These are phyloP conservation scores for Agonopterix arenella DNA, from an alignment of 2,888 invertebrate genomes.

Conservation along the genomic window DNA sequence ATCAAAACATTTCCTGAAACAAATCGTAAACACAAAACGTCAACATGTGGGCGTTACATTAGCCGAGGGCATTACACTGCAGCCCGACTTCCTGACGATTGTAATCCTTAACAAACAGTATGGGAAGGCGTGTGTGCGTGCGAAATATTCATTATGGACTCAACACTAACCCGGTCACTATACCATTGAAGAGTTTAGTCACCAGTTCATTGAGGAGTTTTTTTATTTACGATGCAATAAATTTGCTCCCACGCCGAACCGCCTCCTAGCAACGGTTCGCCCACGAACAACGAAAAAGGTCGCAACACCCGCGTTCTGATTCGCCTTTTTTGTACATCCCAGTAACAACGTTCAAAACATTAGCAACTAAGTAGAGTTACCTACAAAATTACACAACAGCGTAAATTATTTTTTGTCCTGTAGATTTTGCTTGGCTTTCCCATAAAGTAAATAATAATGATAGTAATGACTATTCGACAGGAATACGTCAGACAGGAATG, in stretches of 20 bases:
- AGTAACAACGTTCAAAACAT: no score
- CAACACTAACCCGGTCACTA: slow-evolving; percentile 29
- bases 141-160: slow-evolving; percentile 14
- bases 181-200: slow-evolving; percentile 31
- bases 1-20: no score
- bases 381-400: no score
- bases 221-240: slow-evolving; percentile 48
- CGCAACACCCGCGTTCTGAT: slow-evolving; percentile 9
- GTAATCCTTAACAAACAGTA: neutral
- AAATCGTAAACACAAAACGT: no score
- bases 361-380: no score
- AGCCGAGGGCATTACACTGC: slow-evolving; percentile 2
- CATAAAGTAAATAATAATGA: no score
- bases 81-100: slow-evolving; percentile 3
- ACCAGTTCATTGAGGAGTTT: slow-evolving; percentile 37
- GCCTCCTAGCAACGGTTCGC: slow-evolving; percentile 35
- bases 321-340: neutral
- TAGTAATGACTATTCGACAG: no score
- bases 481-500: neutral
- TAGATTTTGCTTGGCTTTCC: no score
- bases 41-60: no score
- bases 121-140: slow-evolving; percentile 1
- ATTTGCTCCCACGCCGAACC: slow-evolving; percentile 38
- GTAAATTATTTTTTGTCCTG: no score
- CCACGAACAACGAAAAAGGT: slow-evolving; percentile 39